These are phyloP conservation scores for Halisarca cf. caerulea DNA, from an alignment of 37 sponge, comb jelly and placozoan genomes.

Conservation along the genomic window DNA sequence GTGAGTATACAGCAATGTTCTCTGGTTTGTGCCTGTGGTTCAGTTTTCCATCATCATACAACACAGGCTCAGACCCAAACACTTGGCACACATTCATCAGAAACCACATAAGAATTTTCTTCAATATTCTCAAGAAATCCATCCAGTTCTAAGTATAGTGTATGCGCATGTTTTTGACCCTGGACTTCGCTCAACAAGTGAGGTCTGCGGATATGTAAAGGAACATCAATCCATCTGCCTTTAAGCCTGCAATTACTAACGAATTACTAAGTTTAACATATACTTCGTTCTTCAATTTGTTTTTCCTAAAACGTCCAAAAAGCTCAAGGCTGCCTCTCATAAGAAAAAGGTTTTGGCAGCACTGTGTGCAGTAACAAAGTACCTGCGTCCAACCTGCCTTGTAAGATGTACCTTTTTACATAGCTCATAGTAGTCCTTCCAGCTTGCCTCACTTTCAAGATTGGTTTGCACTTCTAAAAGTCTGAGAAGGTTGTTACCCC, in stretches of 20 bases:
- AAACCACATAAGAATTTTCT: not conserved
- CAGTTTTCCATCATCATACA: conserved; percentile 33
- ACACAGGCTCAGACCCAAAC: conserved; percentile 25
- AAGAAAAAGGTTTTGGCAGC: conserved; percentile 28
- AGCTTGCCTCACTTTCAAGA: not conserved
- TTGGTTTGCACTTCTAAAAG: conserved; percentile 19
- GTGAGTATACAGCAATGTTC: not conserved
- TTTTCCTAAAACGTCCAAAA: not conserved
- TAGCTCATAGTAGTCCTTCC: not conserved
- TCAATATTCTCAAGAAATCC: conserved; percentile 20
- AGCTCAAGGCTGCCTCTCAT: conserved; percentile 19
- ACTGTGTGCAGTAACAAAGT: conserved; percentile 38
- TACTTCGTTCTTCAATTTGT: not conserved
- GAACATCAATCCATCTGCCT: conserved; percentile 42
- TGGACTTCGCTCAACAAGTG: conserved; percentile 18
- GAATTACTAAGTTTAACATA: not conserved
- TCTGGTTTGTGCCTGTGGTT: conserved; percentile 29
- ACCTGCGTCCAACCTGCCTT: conserved; percentile 36
- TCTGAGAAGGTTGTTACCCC: conserved; percentile 29
- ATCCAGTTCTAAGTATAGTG: conserved; percentile 31
- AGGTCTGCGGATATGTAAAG: conserved; percentile 31
- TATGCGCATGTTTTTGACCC: conserved; percentile 22
- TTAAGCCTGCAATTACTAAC: not conserved
- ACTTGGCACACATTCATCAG: conserved; percentile 23
- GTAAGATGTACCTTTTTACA: not conserved